A percentile compares a stretch with the other conserved stretches of the same genome.
These are phyloP conservation scores for Petrocephalus sullivani DNA, from an alignment of 2,797 vertebrate species.

Conservation along the genomic window DNA sequence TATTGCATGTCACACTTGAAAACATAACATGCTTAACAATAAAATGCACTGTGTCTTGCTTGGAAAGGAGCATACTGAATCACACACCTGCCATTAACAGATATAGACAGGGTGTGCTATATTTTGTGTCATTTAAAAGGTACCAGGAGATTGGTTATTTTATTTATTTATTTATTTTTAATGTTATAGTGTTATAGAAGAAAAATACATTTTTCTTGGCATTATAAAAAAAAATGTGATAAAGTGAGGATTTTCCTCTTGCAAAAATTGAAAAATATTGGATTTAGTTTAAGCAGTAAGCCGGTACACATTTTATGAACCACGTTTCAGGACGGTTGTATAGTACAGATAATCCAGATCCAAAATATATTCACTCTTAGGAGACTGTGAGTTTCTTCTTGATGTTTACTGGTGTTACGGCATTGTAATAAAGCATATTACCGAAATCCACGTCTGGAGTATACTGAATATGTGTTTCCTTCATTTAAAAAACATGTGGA, in stretches of 20 bases:
- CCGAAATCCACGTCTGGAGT: not conserved
- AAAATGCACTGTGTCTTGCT: not conserved
- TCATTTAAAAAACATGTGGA: not conserved
- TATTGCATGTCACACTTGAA: not conserved
- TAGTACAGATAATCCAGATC: not conserved
- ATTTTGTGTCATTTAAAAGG: not conserved
- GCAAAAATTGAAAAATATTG: slow-evolving; percentile 15
- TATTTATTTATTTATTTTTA: not conserved
- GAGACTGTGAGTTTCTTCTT: not conserved
- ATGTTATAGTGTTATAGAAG: not conserved
- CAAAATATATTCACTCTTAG: not conserved
- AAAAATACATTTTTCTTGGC: not conserved
- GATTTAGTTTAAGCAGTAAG: slow-evolving; percentile 15
- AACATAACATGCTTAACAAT: not conserved
- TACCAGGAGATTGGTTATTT: not conserved
- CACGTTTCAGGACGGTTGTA: not conserved
- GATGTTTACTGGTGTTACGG: not conserved
- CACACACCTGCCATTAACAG: not conserved
- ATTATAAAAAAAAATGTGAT: slow-evolving; percentile 3
- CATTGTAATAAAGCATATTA: not conserved
- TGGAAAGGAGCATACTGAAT: not conserved
- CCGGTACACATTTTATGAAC: not conserved
- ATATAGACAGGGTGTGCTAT: not conserved
- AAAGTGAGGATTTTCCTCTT: slow-evolving; percentile 15
- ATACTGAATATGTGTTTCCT: not conserved